Base-by-base conservation (phyloP, 2,113 vertebrate genomes). In the Upupa epops region DNA sequence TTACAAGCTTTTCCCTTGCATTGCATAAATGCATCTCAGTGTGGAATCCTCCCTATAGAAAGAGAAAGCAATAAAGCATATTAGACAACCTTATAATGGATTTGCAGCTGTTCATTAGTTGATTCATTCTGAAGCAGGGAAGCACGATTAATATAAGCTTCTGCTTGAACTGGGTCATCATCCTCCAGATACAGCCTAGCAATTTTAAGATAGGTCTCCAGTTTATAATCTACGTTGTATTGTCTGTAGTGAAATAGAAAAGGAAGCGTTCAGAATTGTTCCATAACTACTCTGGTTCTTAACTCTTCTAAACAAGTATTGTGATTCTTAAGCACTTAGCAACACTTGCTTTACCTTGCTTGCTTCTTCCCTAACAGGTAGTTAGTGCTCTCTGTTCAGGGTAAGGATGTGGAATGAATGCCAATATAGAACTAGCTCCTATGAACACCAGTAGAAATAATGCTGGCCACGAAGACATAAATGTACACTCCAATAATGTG, bases 181-280 rank as follows among this genome's bases (percentile, higher is more conserved):
- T 99, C 99, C 90, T 99, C 99, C 78, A 99, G 89, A 92, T 99
- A 99, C 1, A 99, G 98, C 32, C 99, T 98, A 49, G 99, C 99
- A 37, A 99, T 99, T 97, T 99, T 99, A 96, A 99, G 96, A 93
- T 99, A 99, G 3, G 99, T 99, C 83, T 99, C 99, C 95, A 99
- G 94, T 90, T 99, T 99, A 95, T 99, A 99, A 94, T 99, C 99
- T 17, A 99, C 99, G 61, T 99, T 99, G 94, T 99, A 99, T 65
- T 99, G 99, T 89, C 99, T 99, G 94, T 12, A 70, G 75, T 54
- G 36, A 56, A 89, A 85, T 13, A 94, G n/a, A 83, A 89, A 83
- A 81, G 46, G 22, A 65, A 83, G 68, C 14, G 72, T 45, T 95
- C 59, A 77, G 54, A 86, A 25, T 28, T 36, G 54, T 19, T 91